phyloP scores from a whole-genome alignment of 2,888 invertebrate species.

The Lamproptera curius region DNA sequence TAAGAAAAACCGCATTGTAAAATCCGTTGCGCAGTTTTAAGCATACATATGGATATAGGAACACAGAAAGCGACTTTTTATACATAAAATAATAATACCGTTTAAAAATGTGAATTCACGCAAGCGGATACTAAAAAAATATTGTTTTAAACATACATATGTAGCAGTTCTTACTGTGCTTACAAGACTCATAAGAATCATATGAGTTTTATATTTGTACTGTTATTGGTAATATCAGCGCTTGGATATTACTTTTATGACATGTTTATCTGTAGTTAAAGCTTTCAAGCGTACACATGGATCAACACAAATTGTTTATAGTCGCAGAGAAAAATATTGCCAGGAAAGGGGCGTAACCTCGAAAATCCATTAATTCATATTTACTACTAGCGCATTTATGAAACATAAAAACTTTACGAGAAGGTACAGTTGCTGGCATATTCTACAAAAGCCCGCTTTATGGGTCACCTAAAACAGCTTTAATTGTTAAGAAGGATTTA shows the following conservation, averaged over 20 bases:
- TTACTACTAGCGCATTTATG: conserved; percentile 70
- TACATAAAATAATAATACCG: too few species aligned
- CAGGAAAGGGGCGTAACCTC: conserved; percentile 51
- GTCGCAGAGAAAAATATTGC: conserved; percentile 42
- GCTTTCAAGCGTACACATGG: conserved; percentile 34
- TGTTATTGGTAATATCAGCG: neutral
- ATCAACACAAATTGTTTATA: conserved; percentile 42
- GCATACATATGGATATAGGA: too few species aligned
- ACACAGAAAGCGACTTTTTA: too few species aligned
- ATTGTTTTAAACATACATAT: too few species aligned
- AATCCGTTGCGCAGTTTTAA: too few species aligned
- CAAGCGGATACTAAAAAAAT: too few species aligned
- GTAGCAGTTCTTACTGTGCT: too few species aligned
- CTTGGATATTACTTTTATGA: conserved; percentile 11
- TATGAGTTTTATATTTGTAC: neutral
- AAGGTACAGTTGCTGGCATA: conserved; percentile 58
- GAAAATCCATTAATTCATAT: conserved; percentile 69
- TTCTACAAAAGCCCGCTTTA: conserved; percentile 54
- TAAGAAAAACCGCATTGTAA: too few species aligned
- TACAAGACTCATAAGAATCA: too few species aligned
- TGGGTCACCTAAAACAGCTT: conserved; percentile 60
- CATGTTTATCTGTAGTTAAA: conserved; percentile 31
- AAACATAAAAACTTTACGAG: conserved; percentile 72
- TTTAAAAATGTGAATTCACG: too few species aligned
- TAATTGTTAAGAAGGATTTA: conserved; percentile 59